Conservation (phyloP, 2,888 invertebrate species). For the Xestia xanthographa region DNA sequence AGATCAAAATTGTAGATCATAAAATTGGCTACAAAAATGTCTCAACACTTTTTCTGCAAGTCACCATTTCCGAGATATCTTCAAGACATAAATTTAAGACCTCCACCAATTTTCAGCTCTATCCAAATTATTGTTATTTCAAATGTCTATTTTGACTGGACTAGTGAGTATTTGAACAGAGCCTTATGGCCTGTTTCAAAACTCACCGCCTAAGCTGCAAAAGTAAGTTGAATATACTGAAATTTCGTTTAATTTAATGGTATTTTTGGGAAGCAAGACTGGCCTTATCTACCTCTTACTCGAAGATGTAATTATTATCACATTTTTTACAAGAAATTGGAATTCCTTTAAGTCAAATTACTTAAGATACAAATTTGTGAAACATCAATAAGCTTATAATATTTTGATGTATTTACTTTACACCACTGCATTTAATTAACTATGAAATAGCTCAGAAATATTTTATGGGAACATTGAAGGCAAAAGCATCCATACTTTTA, state of each 20-base stretch:
- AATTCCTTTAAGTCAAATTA: constrained; percentile 45
- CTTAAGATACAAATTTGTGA: constrained; percentile 45
- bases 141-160: neutral
- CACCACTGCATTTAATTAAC: constrained; percentile 50
- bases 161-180: neutral
- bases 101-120: neutral
- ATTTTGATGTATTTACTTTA: constrained; percentile 18
- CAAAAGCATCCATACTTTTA: constrained; percentile 40
- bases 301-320: constrained; percentile 65
- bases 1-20: no score
- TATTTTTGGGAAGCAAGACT: constrained; percentile 51
- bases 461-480: constrained; percentile 39
- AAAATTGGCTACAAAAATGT: no score
- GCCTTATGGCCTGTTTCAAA: neutral
- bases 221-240: neutral
- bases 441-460: constrained; percentile 40
- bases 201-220: neutral
- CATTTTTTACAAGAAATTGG: constrained; percentile 61
- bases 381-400: constrained; percentile 27
- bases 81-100: no score
- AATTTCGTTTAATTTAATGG: neutral
- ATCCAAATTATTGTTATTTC: neutral
- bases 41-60: no score
- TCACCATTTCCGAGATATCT: no score
- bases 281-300: constrained; percentile 50